Percentiles rank a stretch among this genome's conserved stretches.
Conservation (phyloP, 1,140 invertebrate species). For the Lycorma delicatula region DNA sequence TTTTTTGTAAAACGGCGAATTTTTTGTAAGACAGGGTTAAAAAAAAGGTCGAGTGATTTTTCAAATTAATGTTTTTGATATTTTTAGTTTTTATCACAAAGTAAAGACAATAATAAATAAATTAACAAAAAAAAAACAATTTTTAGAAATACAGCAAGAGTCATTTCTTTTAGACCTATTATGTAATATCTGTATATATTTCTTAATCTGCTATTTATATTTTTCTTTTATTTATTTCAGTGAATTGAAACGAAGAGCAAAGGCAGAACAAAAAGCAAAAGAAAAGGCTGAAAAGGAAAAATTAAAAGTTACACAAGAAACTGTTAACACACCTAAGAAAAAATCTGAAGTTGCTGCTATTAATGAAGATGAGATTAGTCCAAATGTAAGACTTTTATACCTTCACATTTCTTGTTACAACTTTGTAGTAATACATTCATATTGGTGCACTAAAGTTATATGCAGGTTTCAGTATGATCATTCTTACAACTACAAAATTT, state of each 20-base stretch:
- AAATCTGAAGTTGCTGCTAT: constrained; percentile 38
- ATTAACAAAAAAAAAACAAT: no score
- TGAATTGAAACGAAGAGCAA: constrained; percentile 84
- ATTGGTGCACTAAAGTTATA: not conserved
- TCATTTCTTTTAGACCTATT: no score
- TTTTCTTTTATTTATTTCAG: no score
- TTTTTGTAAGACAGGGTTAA: no score
- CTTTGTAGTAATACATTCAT: not conserved
- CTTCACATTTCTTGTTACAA: not conserved
- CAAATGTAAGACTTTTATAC: constrained; percentile 56
- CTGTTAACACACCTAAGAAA: constrained; percentile 34
- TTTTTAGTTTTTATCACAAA: no score
- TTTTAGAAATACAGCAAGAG: no score
- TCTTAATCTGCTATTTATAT: no score
- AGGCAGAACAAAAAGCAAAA: constrained; percentile 87
- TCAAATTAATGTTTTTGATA: no score
- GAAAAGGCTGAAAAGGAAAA: constrained; percentile 82
- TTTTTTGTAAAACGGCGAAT: no score
- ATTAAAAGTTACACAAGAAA: constrained; percentile 35
- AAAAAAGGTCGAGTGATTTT: no score
- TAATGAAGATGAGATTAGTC: constrained; percentile 79
- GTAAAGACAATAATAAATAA: no score
- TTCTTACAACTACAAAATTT: not conserved
- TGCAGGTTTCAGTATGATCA: not conserved
- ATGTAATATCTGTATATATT: no score